A percentile compares a stretch with the other conserved stretches of the same genome.
These are phyloP conservation scores for Colletes collaris DNA, from an alignment of 2,888 invertebrate species.

Conservation along the genomic window DNA sequence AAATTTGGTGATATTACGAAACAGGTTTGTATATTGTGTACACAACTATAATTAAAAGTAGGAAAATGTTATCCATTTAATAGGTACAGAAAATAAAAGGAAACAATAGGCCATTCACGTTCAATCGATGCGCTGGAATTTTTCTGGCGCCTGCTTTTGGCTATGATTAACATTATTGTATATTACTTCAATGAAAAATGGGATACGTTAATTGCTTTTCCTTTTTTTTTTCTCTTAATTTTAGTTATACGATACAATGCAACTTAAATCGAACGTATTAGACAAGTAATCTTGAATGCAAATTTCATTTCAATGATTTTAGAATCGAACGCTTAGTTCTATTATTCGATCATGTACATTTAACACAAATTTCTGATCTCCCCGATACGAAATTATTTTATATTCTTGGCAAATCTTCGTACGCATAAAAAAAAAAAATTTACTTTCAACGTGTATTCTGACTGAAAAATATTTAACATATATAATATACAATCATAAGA, in stretches of 20 bases:
- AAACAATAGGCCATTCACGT: slow-evolving; percentile 14
- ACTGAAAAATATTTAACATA: slow-evolving; percentile 35
- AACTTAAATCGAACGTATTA: slow-evolving; percentile 3
- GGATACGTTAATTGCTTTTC: slow-evolving; percentile 5
- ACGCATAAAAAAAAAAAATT: slow-evolving; percentile 12
- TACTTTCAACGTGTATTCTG: slow-evolving; percentile 19
- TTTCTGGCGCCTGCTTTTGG: slow-evolving; percentile 32
- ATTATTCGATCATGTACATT: neutral
- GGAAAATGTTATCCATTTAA: slow-evolving; percentile 31
- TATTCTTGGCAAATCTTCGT: slow-evolving; percentile 3
- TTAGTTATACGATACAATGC: neutral
- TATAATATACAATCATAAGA: slow-evolving; percentile 28
- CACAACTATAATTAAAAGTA: slow-evolving; percentile 21
- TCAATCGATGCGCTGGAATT: slow-evolving; percentile 23
- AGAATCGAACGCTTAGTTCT: neutral
- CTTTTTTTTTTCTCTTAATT: neutral
- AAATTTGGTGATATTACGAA: slow-evolving; percentile 35
- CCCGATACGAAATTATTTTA: slow-evolving; percentile 3
- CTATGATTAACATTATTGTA: slow-evolving; percentile 36
- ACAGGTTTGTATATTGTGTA: slow-evolving; percentile 32
- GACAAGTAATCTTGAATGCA: neutral
- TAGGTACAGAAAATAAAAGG: slow-evolving; percentile 16
- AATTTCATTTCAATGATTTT: slow-evolving; percentile 17
- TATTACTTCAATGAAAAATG: slow-evolving; percentile 9
- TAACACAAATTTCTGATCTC: neutral